phyloP scores from a whole-genome alignment of 2,113 vertebrate genomes.

The Nibea albiflora region DNA sequence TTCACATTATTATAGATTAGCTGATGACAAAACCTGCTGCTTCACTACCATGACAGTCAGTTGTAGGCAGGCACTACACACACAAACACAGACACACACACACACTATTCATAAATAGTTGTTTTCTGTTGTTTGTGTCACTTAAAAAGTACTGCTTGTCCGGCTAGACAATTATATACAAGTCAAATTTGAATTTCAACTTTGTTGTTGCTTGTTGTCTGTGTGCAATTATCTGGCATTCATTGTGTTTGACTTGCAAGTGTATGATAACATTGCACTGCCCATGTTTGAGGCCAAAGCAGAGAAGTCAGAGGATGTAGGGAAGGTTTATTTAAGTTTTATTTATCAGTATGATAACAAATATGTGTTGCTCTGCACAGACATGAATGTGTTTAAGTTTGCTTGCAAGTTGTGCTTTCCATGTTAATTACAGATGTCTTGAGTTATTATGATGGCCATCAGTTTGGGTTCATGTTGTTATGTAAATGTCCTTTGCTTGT shows the following conservation, averaged over 20 bases:
- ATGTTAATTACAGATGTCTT: background rate
- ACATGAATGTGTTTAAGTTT: background rate
- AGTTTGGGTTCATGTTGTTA: background rate
- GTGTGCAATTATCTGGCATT: background rate
- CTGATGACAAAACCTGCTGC: slow-evolving; percentile 28
- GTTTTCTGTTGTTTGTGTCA: background rate
- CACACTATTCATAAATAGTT: background rate
- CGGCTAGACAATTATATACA: no score
- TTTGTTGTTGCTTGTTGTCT: no score
- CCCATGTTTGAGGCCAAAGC: no score
- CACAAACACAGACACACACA: slow-evolving; percentile 9
- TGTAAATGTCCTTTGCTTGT: background rate
- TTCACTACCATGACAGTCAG: slow-evolving; percentile 29
- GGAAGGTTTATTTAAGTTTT: background rate
- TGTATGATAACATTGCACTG: background rate
- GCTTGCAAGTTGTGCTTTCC: background rate
- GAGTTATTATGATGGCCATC: background rate
- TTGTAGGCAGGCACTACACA: background rate
- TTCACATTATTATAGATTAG: slow-evolving; percentile 21
- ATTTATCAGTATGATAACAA: background rate
- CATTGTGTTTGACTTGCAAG: background rate
- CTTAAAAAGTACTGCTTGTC: background rate
- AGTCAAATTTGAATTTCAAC: background rate
- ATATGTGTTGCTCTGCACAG: background rate
- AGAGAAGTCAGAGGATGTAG: background rate